phyloP scores from a whole-genome alignment of 2,797 vertebrate genomes.

The Nyctibius grandis region DNA sequence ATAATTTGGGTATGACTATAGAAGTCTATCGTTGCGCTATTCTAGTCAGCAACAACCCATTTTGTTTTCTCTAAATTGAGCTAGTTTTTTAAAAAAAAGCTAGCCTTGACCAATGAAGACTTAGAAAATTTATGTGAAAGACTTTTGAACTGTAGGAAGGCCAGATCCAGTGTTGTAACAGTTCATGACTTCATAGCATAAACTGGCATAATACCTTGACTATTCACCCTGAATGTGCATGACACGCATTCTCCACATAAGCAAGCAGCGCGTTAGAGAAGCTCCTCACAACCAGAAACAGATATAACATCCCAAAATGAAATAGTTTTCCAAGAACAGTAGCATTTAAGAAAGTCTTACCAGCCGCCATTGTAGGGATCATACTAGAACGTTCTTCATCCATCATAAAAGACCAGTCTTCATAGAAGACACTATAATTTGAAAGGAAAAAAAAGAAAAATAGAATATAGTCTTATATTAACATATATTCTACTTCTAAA shows the following conservation, averaged over 20 bases:
- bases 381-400: conserved; percentile 96
- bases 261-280: neutral
- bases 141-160: neutral
- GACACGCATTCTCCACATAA: neutral
- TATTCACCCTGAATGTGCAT: neutral
- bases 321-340: neutral
- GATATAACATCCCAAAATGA: neutral
- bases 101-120: neutral
- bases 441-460: neutral
- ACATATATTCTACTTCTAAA: neutral
- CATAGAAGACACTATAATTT: conserved; percentile 88
- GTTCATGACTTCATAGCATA: neutral
- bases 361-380: conserved; percentile 97
- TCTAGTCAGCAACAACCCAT: neutral
- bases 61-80: neutral
- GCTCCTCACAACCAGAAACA: neutral
- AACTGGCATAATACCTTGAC: neutral
- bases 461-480: neutral
- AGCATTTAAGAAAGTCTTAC: conserved; percentile 71
- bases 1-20: neutral
- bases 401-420: conserved; percentile 96
- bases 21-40: neutral
- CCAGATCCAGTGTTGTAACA: neutral
- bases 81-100: neutral
- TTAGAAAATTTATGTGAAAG: neutral